Evolutionary conservation across 2,797 vertebrate species (phyloP).

Genomic region (Oryzias dopingdopingensis): DNA sequence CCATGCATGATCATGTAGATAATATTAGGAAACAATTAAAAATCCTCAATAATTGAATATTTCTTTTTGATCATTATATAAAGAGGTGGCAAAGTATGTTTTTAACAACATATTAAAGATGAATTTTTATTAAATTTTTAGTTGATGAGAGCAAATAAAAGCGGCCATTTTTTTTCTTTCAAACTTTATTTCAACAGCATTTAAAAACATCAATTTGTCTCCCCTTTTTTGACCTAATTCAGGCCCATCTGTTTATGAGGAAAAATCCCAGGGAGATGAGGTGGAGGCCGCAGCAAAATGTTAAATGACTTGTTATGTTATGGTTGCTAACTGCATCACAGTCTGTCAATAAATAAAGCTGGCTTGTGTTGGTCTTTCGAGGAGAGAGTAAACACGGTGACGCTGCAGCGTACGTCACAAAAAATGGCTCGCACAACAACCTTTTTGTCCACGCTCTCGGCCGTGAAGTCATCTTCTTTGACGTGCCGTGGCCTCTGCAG

Average conservation of each 20-base stretch:
- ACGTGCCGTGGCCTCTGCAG: constrained; percentile 2
- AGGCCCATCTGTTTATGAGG: constrained; percentile 4
- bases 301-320: constrained; percentile 37
- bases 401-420: constrained; percentile 47
- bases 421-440: neutral
- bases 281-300: constrained; percentile 11
- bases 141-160: too few relatives aligned
- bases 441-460: neutral
- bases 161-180: too few relatives aligned
- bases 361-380: constrained; percentile 40
- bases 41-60: too few relatives aligned
- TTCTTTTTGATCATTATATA: too few relatives aligned
- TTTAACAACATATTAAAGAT: too few relatives aligned
- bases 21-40: too few relatives aligned
- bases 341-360: constrained; percentile 45
- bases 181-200: neutral
- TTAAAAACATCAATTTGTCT: neutral
- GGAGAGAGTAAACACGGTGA: constrained; percentile 40
- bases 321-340: constrained; percentile 17
- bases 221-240: neutral
- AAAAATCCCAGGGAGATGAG: neutral
- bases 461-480: constrained; percentile 20
- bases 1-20: too few relatives aligned
- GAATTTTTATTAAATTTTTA: too few relatives aligned
- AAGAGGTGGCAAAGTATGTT: too few relatives aligned